Conservation (phyloP, 1,140 invertebrate genomes). For the Lordiphosa mommai region DNA sequence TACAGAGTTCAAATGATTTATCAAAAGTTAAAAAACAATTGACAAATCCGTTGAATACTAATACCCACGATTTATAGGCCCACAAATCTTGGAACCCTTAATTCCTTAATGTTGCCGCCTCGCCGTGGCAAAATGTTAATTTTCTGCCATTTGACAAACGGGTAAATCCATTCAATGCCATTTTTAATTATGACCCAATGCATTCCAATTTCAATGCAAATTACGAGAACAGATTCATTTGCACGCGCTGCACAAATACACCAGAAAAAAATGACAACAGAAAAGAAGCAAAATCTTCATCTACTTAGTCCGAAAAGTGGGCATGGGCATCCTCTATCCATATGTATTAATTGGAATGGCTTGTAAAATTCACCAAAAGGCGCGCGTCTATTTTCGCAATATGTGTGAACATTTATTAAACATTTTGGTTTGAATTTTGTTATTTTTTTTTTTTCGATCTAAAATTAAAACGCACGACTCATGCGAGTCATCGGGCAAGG, state of each 20-base stretch:
- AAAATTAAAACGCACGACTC: conserved; percentile 70
- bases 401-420: conserved; percentile 66
- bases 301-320: conserved; percentile 24
- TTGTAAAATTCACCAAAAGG: conserved; percentile 5
- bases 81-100: neutral
- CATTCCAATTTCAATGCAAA: conserved; percentile 49
- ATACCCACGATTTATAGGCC: too few relatives aligned
- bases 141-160: conserved; percentile 3
- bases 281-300: conserved; percentile 20
- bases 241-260: conserved; percentile 6
- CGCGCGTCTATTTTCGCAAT: conserved; percentile 33
- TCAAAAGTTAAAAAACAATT: too few relatives aligned
- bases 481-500: conserved; percentile 45
- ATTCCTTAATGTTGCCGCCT: neutral
- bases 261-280: conserved; percentile 29
- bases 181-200: conserved; percentile 66
- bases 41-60: too few relatives aligned
- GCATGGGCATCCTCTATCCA: conserved; percentile 8
- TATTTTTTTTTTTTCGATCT: conserved; percentile 30
- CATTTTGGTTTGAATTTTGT: conserved; percentile 31
- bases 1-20: too few relatives aligned
- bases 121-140: neutral
- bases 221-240: conserved; percentile 21
- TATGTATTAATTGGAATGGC: conserved; percentile 12
- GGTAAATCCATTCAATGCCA: conserved; percentile 24